Conservation (phyloP, 2,888 invertebrate genomes). For the Tinea semifulvella region DNA sequence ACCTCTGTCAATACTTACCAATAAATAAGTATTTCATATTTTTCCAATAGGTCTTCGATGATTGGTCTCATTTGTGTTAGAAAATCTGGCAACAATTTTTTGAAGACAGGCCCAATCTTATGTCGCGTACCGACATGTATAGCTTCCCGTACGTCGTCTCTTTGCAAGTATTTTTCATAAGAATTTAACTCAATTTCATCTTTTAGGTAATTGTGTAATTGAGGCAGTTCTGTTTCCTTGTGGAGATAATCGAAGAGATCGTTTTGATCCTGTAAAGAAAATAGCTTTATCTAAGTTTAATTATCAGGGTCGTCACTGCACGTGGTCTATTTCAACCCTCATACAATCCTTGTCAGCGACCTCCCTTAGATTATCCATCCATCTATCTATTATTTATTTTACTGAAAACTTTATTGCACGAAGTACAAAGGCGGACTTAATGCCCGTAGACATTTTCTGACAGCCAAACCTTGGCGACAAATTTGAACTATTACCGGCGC, state of each 20-base stretch:
- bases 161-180: slow-evolving; percentile 27
- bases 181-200: slow-evolving; percentile 20
- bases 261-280: background rate
- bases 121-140: slow-evolving; percentile 29
- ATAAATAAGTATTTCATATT: slow-evolving; percentile 75
- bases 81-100: slow-evolving; percentile 69
- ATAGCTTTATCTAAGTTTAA: too few relatives aligned
- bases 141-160: slow-evolving; percentile 5
- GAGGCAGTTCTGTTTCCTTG: slow-evolving; percentile 31
- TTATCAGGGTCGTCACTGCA: too few relatives aligned
- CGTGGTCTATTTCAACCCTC: too few relatives aligned
- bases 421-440: too few relatives aligned
- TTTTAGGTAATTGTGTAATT: slow-evolving; percentile 31
- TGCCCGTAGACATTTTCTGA: too few relatives aligned
- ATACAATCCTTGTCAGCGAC: too few relatives aligned
- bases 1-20: slow-evolving; percentile 44
- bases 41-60: slow-evolving; percentile 65
- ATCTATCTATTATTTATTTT: too few relatives aligned
- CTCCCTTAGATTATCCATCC: too few relatives aligned
- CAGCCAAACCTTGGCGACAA: too few relatives aligned
- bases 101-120: slow-evolving; percentile 55
- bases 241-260: slow-evolving; percentile 7
- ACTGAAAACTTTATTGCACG: too few relatives aligned
- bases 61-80: slow-evolving; percentile 71
- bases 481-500: too few relatives aligned